Base-by-base conservation (phyloP, 1,140 invertebrate genomes). In the Phocides pigmalion region DNA sequence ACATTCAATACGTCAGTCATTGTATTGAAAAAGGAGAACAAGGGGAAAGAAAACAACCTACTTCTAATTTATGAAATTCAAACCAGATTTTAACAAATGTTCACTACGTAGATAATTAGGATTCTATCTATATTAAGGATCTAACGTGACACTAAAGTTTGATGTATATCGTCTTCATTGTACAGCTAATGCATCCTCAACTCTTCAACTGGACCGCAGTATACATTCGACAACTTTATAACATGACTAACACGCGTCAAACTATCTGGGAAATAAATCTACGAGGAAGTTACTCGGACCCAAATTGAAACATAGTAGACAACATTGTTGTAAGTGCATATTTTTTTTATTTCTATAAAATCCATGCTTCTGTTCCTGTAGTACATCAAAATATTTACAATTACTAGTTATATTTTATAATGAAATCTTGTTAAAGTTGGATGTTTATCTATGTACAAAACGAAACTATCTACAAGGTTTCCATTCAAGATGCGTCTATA, bases 401-500 rank as follows among this genome's bases (percentile, higher is more conserved):
- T 19, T 44, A 9, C 16, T 19, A 44, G 0, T 1, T 35, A 35
- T n/a, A 17, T 44, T 44, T 19, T 19, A 8, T 19, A n/a, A n/a
- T n/a, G 9, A 11, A 17, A 19, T 44, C 41, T 19, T 17, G 8
- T 19, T 17, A 44, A 44, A 44, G 11, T 44, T 11, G 41, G 41
- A 11, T 44, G 41, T 11, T 44, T 1, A 9, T 11, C 9, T 44
- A 44, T 16, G 3, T 11, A 8, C 19, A 8, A 17, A 3, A 11
- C 41, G 9, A 17, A 6, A 20, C 41, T 44, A 44, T 19, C 9
- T 35, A 35, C 32, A 8, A 39, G 12, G 12, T 12, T 8, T 22
- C 42, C 22, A 46, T 20, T 46, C 19, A 46, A 46, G 9, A 46
- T 46, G 42, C 16, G 42, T 1, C 42, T 46, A 46, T 39, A 12